Evolutionary conservation across 2,797 vertebrate species (phyloP).

Genomic region (Anguilla pacifica): DNA sequence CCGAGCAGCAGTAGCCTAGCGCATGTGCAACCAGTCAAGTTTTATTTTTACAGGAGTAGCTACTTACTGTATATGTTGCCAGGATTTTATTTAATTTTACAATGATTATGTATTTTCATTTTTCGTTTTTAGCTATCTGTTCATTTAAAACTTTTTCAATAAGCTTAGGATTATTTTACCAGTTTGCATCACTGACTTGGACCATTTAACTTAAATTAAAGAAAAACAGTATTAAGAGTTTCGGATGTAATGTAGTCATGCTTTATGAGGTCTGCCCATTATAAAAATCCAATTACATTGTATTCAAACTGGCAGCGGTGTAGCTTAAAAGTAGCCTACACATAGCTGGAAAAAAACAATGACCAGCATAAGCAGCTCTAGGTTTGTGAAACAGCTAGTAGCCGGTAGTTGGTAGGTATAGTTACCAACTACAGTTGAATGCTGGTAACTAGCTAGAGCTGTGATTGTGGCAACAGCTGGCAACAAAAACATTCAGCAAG

Average conservation of each 20-base stretch:
- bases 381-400: not conserved
- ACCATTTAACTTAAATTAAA: not conserved
- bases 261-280: conserved; percentile 20
- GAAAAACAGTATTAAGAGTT: conserved; percentile 1
- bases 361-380: not conserved
- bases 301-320: not conserved
- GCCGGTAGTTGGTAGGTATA: not conserved
- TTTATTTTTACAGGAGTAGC: not conserved
- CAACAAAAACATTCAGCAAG: too few species aligned
- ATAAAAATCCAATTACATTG: conserved; percentile 1
- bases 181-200: too few species aligned
- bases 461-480: not conserved
- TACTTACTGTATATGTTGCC: not conserved
- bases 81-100: not conserved
- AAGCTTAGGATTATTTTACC: too few species aligned
- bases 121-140: too few species aligned
- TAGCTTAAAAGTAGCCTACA: not conserved
- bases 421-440: not conserved
- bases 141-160: not conserved
- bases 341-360: not conserved
- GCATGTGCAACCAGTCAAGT: not conserved
- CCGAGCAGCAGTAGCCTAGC: not conserved
- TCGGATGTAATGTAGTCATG: not conserved
- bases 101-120: not conserved
- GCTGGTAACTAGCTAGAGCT: not conserved